Percentiles rank a stretch among this genome's conserved stretches.
Evolutionary conservation across 2,113 vertebrate genomes (phyloP).

Genomic region (Lichenostomus cassidix): DNA sequence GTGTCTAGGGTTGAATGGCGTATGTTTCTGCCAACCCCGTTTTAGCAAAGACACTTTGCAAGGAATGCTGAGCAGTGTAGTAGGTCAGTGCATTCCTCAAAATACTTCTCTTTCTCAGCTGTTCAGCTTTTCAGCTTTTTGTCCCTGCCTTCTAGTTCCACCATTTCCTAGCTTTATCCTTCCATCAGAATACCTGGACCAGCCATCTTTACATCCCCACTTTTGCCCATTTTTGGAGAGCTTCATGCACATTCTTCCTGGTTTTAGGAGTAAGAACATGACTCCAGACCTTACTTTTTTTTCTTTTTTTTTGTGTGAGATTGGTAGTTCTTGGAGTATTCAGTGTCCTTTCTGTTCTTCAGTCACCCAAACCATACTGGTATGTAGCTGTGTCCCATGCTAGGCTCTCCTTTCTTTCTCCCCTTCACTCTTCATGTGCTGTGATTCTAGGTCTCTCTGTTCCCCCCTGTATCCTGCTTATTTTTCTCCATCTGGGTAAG

Average conservation of each 20-base stretch:
- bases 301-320: not conserved
- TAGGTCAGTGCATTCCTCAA: not conserved
- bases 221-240: not conserved
- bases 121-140: not conserved
- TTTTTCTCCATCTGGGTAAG: not conserved
- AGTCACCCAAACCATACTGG: not conserved
- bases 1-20: not conserved
- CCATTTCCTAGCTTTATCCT: not conserved
- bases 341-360: not conserved
- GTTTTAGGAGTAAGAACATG: not conserved
- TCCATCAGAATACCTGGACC: not conserved
- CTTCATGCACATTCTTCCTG: not conserved
- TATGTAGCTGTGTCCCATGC: not conserved
- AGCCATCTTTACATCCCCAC: not conserved
- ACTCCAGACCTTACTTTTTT: not conserved
- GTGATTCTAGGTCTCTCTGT: not conserved
- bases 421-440: not conserved
- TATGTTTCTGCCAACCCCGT: not conserved
- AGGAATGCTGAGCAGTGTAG: not conserved
- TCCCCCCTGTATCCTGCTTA: not conserved
- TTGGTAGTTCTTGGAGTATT: not conserved
- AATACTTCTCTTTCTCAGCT: not conserved
- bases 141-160: not conserved
- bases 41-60: not conserved
- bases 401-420: not conserved